Conservation (phyloP, 2,888 invertebrate species). For the Magallana nippona region DNA sequence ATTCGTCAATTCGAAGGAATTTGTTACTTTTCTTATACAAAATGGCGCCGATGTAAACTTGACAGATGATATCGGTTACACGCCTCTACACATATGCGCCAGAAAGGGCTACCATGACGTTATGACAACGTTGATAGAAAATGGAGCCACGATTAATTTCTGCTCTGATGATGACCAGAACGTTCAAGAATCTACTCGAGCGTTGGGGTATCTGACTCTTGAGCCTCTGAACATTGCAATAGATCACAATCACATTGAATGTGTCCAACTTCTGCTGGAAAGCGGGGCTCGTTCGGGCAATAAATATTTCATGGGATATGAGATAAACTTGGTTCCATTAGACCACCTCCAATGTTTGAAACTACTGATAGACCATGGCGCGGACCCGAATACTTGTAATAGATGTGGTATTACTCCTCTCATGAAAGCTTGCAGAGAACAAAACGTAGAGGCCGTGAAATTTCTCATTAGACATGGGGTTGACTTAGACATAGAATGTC, state of each 20-base stretch:
- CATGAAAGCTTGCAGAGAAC: slow-evolving; percentile 91
- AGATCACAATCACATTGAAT: slow-evolving; percentile 89
- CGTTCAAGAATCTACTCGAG: slow-evolving; percentile 78
- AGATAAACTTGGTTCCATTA: slow-evolving; percentile 91
- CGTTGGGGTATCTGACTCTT: slow-evolving; percentile 81
- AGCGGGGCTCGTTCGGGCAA: slow-evolving; percentile 94
- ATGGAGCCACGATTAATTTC: slow-evolving; percentile 90
- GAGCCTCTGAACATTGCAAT: slow-evolving; percentile 94
- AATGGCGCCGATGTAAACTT: slow-evolving; percentile 82
- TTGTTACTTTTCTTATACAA: slow-evolving; percentile 89
- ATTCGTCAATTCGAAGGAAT: slow-evolving; percentile 89
- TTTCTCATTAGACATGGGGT: slow-evolving; percentile 90
- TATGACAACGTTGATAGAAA: slow-evolving; percentile 85
- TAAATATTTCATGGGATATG: slow-evolving; percentile 93
- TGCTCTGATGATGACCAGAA: slow-evolving; percentile 84
- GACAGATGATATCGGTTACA: slow-evolving; percentile 93
- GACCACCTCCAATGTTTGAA: slow-evolving; percentile 90
- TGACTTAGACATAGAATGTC: slow-evolving; percentile 91
- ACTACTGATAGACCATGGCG: slow-evolving; percentile 90
- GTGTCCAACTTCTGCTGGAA: slow-evolving; percentile 85
- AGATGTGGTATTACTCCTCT: slow-evolving; percentile 92
- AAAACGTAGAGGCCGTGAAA: slow-evolving; percentile 68
- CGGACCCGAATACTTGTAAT: slow-evolving; percentile 92
- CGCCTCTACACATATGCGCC: slow-evolving; percentile 93
- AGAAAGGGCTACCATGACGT: slow-evolving; percentile 87